Base-by-base conservation (phyloP, 2,888 invertebrate species). In the Microdon myrmicae region DNA sequence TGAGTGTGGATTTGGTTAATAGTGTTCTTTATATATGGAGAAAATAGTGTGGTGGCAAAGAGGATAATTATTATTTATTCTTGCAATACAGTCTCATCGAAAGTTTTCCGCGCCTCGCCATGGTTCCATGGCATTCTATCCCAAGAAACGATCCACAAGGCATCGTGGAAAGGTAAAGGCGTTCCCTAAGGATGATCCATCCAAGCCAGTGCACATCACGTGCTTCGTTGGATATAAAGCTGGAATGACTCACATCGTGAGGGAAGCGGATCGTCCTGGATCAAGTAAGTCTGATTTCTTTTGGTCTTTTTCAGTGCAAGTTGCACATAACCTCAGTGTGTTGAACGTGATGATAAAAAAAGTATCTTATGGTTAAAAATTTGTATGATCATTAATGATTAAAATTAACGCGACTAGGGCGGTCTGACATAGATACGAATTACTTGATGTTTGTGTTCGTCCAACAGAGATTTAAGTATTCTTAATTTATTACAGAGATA, bases 71-170 rank as follows among this genome's bases (percentile, higher is more conserved):
- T 35, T 16, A 56, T 53, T 23, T 26, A 7, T 25, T 48, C 56
- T 48, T 41, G 45, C 2, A 70, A 83, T 87, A 68, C 81, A 98
- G 99, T 98, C 98, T 83, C 99, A 99, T 85, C 90, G 99, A 80
- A 99, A 99, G 82, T 99, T 99, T 83, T 97, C 96, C 79, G 98
- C 98, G 31, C 99, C 99, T 73, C 93, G 99, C 73, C 99, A 99
- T 88, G 99, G 99, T 75, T 98, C 97, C 49, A 96, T 99, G 94
- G 98, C 97, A 73, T 99, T 99, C 87, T 92, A 97, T 83, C 99
- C 99, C 76, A 98, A 97, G 84, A 99, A 99, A 83, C 88, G 99
- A 72, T 91, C 95, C 71, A 87, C 87, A 71, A 90, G 96, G 77
- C 96, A 96, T 85, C 92, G 97, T 83, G 99, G 99, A 74, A 98